Base-by-base conservation (phyloP, 2,888 invertebrate genomes). In the Drosophila niveifrons region DNA sequence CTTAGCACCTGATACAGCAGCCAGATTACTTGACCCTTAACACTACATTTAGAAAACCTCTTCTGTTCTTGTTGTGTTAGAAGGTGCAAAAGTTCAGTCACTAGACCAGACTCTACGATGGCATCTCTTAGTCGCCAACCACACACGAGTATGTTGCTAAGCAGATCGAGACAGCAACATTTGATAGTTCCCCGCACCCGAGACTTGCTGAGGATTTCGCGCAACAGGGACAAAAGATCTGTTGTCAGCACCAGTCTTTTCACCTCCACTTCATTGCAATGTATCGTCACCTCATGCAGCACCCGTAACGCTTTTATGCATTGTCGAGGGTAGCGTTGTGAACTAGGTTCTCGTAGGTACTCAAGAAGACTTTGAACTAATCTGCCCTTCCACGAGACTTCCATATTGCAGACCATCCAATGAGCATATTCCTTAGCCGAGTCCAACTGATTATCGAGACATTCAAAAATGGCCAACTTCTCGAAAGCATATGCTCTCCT, bases 41-140 rank as follows among this genome's bases (percentile, higher is more conserved):
- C 4, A n/a, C 36, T n/a, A n/a, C 36, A 36, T 11, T 36, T 36
- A 2, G 4, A n/a, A 11, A 36, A n/a, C 6, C 4, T 36, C 36
- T 36, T 11, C n/a, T 78, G 78, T 0, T 73, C 70, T 43, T 50
- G 43, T 2, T 50, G 13, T 8, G 29, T 18, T 13, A 75, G 29
- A 11, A 75, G 29, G 1, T 17, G 44, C n/a, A 78, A 29, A 13
- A 78, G n/a, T 47, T 70, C 70, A 1, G 10, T 0, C 0, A 77
- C 43, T 31, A 78, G 10, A 0, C 81, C 78, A 1, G 81, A 61
- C 3, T 69, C 73, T 2, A 73, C 56, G 9, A 78, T 39, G 0
- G 81, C 73, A 44, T 78, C 78, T 1, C 78, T 53, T 56, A 78
- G 29, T 0, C 62, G 52, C 75, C 68, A 78, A 18, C 82, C 72